These are phyloP conservation scores for Luidia sarsii DNA, from an alignment of 53 echinoderm and acorn worm genomes.

Conservation along the genomic window DNA sequence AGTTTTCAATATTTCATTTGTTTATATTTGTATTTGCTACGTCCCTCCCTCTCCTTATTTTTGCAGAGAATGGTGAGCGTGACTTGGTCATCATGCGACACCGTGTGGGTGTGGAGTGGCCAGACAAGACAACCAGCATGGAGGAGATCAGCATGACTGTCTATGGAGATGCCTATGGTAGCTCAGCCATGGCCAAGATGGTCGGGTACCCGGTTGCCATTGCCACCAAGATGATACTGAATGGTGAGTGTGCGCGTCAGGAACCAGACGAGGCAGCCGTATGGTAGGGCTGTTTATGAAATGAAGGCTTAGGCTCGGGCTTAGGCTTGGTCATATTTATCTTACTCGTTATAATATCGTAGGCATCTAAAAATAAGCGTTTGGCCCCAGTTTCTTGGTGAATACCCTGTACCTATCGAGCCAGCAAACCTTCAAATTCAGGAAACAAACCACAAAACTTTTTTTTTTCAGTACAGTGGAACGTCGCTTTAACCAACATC, in stretches of 20 bases:
- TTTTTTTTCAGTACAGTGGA: too few species aligned
- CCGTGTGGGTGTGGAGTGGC: conserved; percentile 74
- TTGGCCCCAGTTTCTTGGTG: too few species aligned
- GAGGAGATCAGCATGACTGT: conserved; percentile 86
- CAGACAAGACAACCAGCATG: conserved; percentile 55
- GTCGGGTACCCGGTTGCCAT: conserved; percentile 96
- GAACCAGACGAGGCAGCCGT: too few species aligned
- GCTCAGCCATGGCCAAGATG: conserved; percentile 93
- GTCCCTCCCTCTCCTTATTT: too few species aligned
- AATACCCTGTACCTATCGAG: neutral
- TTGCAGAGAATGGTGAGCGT: conserved; percentile 77
- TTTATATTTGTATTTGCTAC: too few species aligned
- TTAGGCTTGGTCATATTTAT: too few species aligned
- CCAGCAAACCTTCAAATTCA: neutral
- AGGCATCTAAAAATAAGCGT: too few species aligned
- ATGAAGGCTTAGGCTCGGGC: neutral
- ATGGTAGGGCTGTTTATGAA: neutral
- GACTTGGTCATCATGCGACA: conserved; percentile 93
- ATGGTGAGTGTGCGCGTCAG: conserved; percentile 65
- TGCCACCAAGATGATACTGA: conserved; percentile 87
- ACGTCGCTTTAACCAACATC: too few species aligned
- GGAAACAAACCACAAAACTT: too few species aligned
- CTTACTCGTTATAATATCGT: too few species aligned
- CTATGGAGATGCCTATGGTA: conserved; percentile 88
- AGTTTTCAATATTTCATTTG: too few species aligned